phyloP scores from a whole-genome alignment of 2,888 invertebrate species.

The Meandrusa payeni region DNA sequence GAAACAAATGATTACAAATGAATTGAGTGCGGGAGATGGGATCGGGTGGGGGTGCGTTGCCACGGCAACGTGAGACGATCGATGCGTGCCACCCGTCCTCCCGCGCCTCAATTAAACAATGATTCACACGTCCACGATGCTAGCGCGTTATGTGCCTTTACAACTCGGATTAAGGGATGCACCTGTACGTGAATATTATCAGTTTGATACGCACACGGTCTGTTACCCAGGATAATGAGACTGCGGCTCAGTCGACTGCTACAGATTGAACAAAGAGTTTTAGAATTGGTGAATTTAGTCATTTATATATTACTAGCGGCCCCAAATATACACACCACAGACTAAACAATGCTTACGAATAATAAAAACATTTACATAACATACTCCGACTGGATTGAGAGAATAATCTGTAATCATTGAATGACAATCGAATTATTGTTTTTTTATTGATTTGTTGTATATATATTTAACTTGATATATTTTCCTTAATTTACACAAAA shows the following conservation, averaged over 20 bases:
- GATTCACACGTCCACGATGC: slow-evolving; percentile 70
- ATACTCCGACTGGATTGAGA: too few relatives aligned
- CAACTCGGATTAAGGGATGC: slow-evolving; percentile 32
- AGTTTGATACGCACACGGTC: slow-evolving; percentile 5
- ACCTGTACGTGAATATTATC: slow-evolving; percentile 22
- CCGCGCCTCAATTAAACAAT: slow-evolving; percentile 66
- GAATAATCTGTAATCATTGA: too few relatives aligned
- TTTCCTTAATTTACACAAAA: too few relatives aligned
- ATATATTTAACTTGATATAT: too few relatives aligned
- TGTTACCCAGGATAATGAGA: slow-evolving; percentile 15
- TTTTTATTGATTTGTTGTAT: too few relatives aligned
- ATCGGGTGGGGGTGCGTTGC: slow-evolving; percentile 47
- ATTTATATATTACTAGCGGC: too few relatives aligned
- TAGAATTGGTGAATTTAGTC: slow-evolving; percentile 1
- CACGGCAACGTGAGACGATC: slow-evolving; percentile 74
- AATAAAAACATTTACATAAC: too few relatives aligned
- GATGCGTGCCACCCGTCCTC: slow-evolving; percentile 48
- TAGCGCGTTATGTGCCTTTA: slow-evolving; percentile 44
- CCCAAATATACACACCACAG: too few relatives aligned
- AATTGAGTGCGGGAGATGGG: slow-evolving; percentile 50
- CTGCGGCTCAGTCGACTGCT: neutral
- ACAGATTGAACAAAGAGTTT: slow-evolving; percentile 12
- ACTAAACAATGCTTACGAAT: too few relatives aligned
- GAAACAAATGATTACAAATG: slow-evolving; percentile 81
- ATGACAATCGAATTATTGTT: too few relatives aligned